Evolutionary conservation across 2,888 invertebrate species (phyloP).

Genomic region (Cheilosia vernalis): DNA sequence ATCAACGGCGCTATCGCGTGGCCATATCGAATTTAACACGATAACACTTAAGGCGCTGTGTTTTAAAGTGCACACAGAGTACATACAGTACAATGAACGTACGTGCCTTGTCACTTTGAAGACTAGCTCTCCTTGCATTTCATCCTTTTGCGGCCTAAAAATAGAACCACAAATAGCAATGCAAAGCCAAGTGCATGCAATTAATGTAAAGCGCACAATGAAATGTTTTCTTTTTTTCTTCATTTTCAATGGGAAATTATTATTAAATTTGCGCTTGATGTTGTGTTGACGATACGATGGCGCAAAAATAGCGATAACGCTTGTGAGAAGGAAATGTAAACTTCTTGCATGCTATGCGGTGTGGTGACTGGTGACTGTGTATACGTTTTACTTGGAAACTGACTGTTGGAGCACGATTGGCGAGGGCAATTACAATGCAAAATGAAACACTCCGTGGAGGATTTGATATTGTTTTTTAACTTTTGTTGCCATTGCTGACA

Average conservation of each 20-base stretch:
- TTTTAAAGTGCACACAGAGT: conserved; percentile 23
- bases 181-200: conserved; percentile 62
- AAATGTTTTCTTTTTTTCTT: conserved; percentile 4
- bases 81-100: conserved; percentile 19
- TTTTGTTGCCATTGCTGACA: too few relatives aligned
- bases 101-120: conserved; percentile 66
- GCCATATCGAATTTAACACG: conserved; percentile 72
- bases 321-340: conserved; percentile 65
- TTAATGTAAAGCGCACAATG: conserved; percentile 57
- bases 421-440: conserved; percentile 28
- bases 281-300: conserved; percentile 34
- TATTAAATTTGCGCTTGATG: conserved; percentile 29
- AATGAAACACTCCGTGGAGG: background rate
- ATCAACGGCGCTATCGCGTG: conserved; percentile 65
- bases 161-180: conserved; percentile 63
- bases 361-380: conserved; percentile 7
- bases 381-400: conserved; percentile 56
- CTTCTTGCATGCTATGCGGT: conserved; percentile 44
- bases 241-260: conserved; percentile 54
- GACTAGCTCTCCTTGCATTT: conserved; percentile 21
- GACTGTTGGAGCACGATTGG: conserved; percentile 33
- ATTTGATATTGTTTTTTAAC: too few relatives aligned
- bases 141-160: conserved; percentile 44
- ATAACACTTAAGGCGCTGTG: conserved; percentile 61
- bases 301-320: conserved; percentile 57